phyloP scores from a whole-genome alignment of 2,797 vertebrate genomes.

The Sebastes ruberrimus region DNA sequence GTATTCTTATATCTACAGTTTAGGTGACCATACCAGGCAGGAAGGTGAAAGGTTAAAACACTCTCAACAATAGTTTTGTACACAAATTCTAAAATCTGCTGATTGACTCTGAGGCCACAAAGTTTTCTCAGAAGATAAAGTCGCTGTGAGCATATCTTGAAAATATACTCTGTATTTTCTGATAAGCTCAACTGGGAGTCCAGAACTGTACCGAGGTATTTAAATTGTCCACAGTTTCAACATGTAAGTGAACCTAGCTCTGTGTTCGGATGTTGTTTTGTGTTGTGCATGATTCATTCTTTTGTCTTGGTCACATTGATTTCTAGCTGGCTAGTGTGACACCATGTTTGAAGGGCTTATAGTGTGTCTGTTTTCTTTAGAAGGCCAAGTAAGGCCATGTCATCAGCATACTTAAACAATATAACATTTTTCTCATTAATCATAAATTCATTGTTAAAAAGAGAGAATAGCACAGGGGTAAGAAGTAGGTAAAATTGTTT shows the following conservation, averaged over 20 bases:
- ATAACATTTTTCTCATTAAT: background rate
- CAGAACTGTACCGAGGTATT: background rate
- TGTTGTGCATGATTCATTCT: background rate
- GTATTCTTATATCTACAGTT: too few species aligned
- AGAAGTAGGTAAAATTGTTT: background rate
- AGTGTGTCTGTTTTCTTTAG: background rate
- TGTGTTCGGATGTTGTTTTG: too few species aligned
- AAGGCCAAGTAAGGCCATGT: background rate
- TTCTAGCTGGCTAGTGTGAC: background rate
- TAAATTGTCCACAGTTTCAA: fast-evolving
- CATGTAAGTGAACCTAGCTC: fast-evolving
- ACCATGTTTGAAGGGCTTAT: background rate
- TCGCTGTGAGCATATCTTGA: too few species aligned
- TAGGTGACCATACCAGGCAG: too few species aligned
- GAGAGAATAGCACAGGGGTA: background rate
- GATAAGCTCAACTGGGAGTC: too few species aligned
- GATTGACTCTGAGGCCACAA: too few species aligned
- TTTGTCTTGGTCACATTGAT: slow-evolving; percentile 8
- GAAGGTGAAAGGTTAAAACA: too few species aligned
- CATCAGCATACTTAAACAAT: background rate
- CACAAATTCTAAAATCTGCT: too few species aligned
- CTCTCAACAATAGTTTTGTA: too few species aligned
- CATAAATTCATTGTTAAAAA: background rate
- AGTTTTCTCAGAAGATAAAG: too few species aligned
- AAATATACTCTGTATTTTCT: too few species aligned